Evolutionary conservation across 2,888 invertebrate species (phyloP).

Genomic region (Brenthis ino): DNA sequence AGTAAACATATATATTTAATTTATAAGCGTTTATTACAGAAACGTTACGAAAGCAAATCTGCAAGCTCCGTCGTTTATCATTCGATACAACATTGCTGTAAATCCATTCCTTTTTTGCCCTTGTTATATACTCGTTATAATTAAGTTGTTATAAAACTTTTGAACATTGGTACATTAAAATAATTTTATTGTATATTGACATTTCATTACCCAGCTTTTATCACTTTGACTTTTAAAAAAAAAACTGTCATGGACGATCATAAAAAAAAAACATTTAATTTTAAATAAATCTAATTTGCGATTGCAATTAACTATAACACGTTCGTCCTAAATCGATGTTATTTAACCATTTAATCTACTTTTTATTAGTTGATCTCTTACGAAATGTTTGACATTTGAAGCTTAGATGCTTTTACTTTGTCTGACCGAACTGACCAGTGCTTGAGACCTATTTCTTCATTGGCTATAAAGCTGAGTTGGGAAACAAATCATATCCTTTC

Average conservation of each 20-base stretch:
- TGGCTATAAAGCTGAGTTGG: slow-evolving; percentile 23
- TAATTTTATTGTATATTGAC: slow-evolving; percentile 6
- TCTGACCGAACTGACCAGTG: slow-evolving; percentile 13
- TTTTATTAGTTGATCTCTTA: too few species aligned
- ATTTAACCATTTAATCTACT: too few species aligned
- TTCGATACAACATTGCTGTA: too few species aligned
- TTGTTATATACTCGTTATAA: neutral
- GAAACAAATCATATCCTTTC: slow-evolving; percentile 37
- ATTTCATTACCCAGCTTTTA: slow-evolving; percentile 1
- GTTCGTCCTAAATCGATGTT: too few species aligned
- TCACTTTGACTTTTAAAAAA: slow-evolving; percentile 2
- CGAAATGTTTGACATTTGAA: too few species aligned
- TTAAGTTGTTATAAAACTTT: neutral
- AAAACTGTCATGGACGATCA: neutral
- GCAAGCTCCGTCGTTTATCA: too few species aligned
- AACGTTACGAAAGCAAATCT: too few species aligned
- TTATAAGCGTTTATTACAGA: too few species aligned
- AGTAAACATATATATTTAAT: too few species aligned
- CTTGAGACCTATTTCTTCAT: slow-evolving; percentile 24
- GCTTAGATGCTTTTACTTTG: neutral
- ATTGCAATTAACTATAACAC: too few species aligned
- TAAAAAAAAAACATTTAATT: neutral
- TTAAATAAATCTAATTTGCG: too few species aligned
- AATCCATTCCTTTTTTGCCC: neutral
- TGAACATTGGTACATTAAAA: neutral